Evolutionary conservation across 2,797 vertebrate genomes (phyloP).

Genomic region (Rousettus madagascariensis): DNA sequence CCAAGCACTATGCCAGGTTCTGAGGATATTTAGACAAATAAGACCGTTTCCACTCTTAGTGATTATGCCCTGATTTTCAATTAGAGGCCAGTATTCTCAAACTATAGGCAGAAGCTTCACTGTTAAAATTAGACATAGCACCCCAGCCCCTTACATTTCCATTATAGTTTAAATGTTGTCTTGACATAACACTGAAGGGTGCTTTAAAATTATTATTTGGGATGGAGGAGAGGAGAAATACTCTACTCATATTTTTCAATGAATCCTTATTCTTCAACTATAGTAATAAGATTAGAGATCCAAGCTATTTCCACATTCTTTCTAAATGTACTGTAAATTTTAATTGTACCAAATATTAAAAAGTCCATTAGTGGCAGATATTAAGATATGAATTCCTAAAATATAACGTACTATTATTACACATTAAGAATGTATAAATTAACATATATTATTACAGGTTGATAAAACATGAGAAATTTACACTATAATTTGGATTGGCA

Average conservation of each 20-base stretch:
- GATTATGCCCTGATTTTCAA: background rate
- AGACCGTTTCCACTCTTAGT: background rate
- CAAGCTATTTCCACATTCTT: conserved; percentile 26
- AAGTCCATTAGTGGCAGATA: background rate
- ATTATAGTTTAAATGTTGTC: background rate
- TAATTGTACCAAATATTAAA: conserved; percentile 29
- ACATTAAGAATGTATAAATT: background rate
- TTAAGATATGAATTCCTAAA: background rate
- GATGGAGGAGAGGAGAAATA: background rate
- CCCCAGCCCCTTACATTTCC: background rate
- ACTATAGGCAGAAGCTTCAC: background rate
- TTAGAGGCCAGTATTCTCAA: conserved; percentile 3
- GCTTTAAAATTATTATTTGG: conserved; percentile 32
- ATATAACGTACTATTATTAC: background rate
- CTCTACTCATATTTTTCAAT: background rate
- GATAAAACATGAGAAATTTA: background rate
- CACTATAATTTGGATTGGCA: background rate
- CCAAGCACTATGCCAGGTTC: background rate
- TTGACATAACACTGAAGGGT: background rate
- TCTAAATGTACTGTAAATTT: background rate
- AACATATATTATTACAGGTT: background rate
- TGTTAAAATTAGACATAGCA: background rate
- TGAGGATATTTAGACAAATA: background rate
- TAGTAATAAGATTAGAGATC: background rate
- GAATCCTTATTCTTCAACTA: background rate